These are phyloP conservation scores for Catocala fraxini DNA, from an alignment of 2,888 invertebrate genomes.

Conservation along the genomic window DNA sequence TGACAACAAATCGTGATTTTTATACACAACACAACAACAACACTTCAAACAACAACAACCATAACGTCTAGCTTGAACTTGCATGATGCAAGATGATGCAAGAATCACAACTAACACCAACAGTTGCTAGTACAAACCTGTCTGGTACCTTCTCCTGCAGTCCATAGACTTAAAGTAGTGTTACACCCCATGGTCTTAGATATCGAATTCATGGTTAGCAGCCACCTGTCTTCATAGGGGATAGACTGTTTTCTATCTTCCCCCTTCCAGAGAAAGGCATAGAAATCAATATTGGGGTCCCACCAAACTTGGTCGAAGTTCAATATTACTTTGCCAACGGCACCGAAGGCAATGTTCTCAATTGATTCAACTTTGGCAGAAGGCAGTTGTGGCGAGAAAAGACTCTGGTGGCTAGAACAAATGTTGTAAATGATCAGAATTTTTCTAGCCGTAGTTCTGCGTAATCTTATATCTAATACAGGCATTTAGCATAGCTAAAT, in stretches of 20 bases:
- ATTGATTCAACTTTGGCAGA: constrained; percentile 85
- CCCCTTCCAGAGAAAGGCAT: not conserved
- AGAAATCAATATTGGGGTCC: constrained; percentile 46
- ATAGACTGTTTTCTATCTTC: not conserved
- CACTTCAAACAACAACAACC: no score
- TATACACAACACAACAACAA: no score
- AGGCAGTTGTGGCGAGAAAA: constrained; percentile 89
- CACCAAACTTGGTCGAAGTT: constrained; percentile 90
- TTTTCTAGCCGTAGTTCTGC: no score
- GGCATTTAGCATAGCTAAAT: no score
- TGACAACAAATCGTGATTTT: no score
- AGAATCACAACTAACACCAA: no score
- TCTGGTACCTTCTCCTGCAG: not conserved
- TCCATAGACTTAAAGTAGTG: constrained; percentile 2
- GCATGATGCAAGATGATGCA: no score
- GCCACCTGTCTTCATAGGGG: not conserved
- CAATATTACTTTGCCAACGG: constrained; percentile 90
- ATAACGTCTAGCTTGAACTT: no score
- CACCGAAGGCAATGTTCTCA: constrained; percentile 88
- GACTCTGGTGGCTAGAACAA: constrained; percentile 63
- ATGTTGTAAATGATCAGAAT: not conserved
- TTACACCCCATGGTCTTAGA: constrained; percentile 5
- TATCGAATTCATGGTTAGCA: not conserved
- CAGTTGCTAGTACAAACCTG: not conserved
- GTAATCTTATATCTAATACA: no score